phyloP scores from a whole-genome alignment of 2,888 invertebrate species.

The Onchidella celtica region DNA sequence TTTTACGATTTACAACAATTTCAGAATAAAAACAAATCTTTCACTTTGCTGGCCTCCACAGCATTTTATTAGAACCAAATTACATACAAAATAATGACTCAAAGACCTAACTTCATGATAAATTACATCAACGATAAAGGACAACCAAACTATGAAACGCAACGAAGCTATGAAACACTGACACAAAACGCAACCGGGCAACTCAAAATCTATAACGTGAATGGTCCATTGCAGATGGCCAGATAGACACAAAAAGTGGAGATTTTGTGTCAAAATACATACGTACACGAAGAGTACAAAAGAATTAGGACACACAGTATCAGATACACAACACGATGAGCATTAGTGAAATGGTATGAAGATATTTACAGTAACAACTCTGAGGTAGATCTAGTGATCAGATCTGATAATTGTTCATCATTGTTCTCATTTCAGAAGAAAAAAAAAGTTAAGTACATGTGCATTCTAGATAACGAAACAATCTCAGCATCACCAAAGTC shows the following conservation, averaged over 20 bases:
- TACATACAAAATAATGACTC: too few relatives aligned
- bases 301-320: neutral
- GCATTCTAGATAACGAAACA: neutral
- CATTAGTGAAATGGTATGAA: neutral
- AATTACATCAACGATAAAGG: too few relatives aligned
- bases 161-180: too few relatives aligned
- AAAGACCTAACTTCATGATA: too few relatives aligned
- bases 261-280: neutral
- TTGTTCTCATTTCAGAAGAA: neutral
- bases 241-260: neutral
- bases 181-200: too few relatives aligned
- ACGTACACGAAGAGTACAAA: neutral
- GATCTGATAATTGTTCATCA: neutral
- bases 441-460: too few relatives aligned
- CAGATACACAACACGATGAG: neutral
- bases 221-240: neutral
- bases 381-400: conserved; percentile 22
- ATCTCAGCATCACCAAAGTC: neutral
- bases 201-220: too few relatives aligned
- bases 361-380: conserved; percentile 5
- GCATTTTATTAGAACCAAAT: too few relatives aligned
- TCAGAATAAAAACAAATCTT: too few relatives aligned
- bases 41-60: too few relatives aligned
- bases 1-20: too few relatives aligned
- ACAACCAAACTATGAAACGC: too few relatives aligned